Evolutionary conservation across 1,140 invertebrate genomes (phyloP), one percentile per base, ranked within the genome.

Genomic region (Drosophila ambigua): DNA sequence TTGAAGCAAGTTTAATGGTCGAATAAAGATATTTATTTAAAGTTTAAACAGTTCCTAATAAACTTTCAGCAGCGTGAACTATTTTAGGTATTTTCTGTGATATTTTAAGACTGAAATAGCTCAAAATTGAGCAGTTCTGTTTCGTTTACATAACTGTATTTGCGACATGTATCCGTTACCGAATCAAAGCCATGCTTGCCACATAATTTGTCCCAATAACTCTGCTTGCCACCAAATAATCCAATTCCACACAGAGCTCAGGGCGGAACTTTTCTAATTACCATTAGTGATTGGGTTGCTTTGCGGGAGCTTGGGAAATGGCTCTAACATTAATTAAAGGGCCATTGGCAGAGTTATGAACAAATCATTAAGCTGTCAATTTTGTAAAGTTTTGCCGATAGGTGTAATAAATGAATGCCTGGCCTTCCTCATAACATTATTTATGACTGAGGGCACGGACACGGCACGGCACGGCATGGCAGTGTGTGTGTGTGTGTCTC

Each of bases 341-440:
- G 35, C 79, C 67, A 69, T 69, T 69, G 64, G 65, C 67, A 69
- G 72, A 83, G 75, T 79, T 68, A 83, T 79, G 75, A 83, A 76
- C 72, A 83, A 83, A 83, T 83, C 79, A 79, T 83, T 83, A 79
- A 67, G 48, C 66, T 79, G 79, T 72, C 79, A 83, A 75, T 79
- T 83, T 79, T 64, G 58, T 58, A 53, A 53, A 69, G 53, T 53
- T 64, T 54, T 24, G 58, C 58, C 75, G 46, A 66, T 66, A 75
- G 79, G 74, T 83, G 71, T 64, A 79, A 83, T 83, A 83, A 83
- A 72, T 72, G 52, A 75, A 66, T 65, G 64, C 71, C 58, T 3
- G 23, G 5, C 26, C 26, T 28, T 6, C 5, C 35, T 61, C 65
- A 64, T 79, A 59, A 72, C 55, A 39, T 75, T 79, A 83, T 83